Conservation (phyloP, 2,113 vertebrate genomes). For the Rana temporaria region DNA sequence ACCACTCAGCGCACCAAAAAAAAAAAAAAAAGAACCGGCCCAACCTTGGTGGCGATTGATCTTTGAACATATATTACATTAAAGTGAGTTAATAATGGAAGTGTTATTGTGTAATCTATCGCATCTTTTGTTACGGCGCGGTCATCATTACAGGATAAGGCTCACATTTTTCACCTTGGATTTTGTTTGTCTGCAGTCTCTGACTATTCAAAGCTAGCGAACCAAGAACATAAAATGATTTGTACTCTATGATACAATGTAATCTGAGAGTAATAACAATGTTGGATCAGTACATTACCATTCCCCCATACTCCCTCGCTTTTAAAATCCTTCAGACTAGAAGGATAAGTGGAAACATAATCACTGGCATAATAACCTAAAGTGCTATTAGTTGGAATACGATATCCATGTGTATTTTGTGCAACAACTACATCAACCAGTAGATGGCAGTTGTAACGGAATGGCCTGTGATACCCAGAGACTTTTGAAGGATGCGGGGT, state of each 20-base stretch:
- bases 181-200: not conserved
- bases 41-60: slow-evolving; percentile 28
- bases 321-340: not conserved
- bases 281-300: slow-evolving; percentile 2
- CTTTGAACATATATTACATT: slow-evolving; percentile 29
- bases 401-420: too few species aligned
- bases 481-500: too few species aligned
- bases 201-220: not conserved
- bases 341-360: too few species aligned
- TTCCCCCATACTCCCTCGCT: not conserved
- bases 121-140: slow-evolving; percentile 28
- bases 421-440: too few species aligned
- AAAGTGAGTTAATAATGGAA: slow-evolving; percentile 35
- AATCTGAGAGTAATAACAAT: slow-evolving; percentile 13
- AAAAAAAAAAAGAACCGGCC: slow-evolving; percentile 19
- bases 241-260: not conserved
- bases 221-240: not conserved
- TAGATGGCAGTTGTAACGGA: too few species aligned
- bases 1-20: slow-evolving; percentile 3
- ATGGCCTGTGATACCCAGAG: too few species aligned
- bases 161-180: slow-evolving; percentile 14
- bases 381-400: too few species aligned
- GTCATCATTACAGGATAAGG: slow-evolving; percentile 21
- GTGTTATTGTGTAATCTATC: slow-evolving; percentile 43
- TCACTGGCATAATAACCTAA: too few species aligned